Evolutionary conservation across 1,140 invertebrate genomes (phyloP), one percentile per base, ranked within the genome.

Genomic region (Formica selysi): DNA sequence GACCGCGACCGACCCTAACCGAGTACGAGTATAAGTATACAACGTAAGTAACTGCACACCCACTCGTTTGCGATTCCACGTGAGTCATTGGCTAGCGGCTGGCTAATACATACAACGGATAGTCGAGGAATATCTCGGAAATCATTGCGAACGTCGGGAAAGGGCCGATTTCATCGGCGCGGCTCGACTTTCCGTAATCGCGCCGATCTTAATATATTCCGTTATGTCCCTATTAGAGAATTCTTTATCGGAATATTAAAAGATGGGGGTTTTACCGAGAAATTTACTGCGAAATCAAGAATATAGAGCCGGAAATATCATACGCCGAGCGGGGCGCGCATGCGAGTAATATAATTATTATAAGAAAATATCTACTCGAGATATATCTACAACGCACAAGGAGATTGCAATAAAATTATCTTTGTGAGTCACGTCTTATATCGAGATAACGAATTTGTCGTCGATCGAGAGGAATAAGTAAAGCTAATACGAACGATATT

Each of bases 41-140:
- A 78, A 85, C 73, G 64, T 73, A 84, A 88, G 79, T 68, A 89
- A 90, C 79, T 62, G 61, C 87, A 88, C 76, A 80, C 84, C 90
- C 87, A 91, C 87, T 85, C 89, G 51, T 78, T 65, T 76, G 41
- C 79, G 85, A 80, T 89, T 91, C 87, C 41, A 81, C 71, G 87
- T 91, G 89, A 91, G 79, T 91, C 90, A 91, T 76, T 85, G 84
- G 38, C 64, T 51, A 88, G 11, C 59, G 41, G 32, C 44, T 57
- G 65, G 76, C 41, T 78, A 57, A 78, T 71, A 57, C 57, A 78
- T 71, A 48, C 70, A 54, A 51, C 51, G 78, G 32, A 64, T 76
- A 79, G 70, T 81, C 62, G 44, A 64, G 36, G 44, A 67, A 29
- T 29, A 36, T 79, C 57, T 76, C 64, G 44, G 57, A 87, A 48